phyloP scores from a whole-genome alignment of 2,113 vertebrate genomes.

The Osmerus mordax region DNA sequence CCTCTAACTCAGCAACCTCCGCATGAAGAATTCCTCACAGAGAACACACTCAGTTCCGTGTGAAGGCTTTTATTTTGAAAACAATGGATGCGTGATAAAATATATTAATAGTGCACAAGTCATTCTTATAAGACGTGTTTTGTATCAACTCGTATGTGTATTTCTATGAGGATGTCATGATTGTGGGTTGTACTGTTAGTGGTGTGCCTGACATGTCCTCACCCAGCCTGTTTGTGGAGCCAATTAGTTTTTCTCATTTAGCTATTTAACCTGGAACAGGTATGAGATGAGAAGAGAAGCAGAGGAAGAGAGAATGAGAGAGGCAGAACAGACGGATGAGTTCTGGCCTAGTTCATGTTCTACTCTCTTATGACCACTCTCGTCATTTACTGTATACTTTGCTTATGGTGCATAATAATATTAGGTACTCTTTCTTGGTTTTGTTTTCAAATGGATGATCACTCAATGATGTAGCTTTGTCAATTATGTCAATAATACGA shows the following conservation, averaged over 20 bases:
- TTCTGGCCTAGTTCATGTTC: no score
- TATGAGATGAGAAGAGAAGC: conserved; percentile 39
- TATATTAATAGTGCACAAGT: background rate
- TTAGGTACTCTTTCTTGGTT: no score
- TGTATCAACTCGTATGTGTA: no score
- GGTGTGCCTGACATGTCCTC: conserved; percentile 31
- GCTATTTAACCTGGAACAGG: conserved; percentile 51
- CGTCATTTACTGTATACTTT: no score
- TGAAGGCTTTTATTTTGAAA: conserved; percentile 31
- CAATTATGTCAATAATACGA: conserved; percentile 27
- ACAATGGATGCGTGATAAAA: conserved; percentile 31
- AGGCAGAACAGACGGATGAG: conserved; percentile 18
- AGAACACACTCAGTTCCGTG: conserved; percentile 9
- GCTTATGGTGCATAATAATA: no score
- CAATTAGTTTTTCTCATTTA: conserved; percentile 39
- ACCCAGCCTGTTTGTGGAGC: conserved; percentile 30
- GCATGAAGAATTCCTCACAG: no score
- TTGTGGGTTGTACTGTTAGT: background rate
- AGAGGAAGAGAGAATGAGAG: conserved; percentile 4
- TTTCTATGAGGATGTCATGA: no score
- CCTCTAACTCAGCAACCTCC: background rate
- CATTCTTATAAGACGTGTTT: conserved; percentile 1
- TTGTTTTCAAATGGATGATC: no score
- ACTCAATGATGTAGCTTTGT: no score
- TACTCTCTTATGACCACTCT: no score